Percentiles rank a stretch among this genome's conserved stretches.
Conservation (phyloP, 2,888 invertebrate genomes). For the Sycophila texana region DNA sequence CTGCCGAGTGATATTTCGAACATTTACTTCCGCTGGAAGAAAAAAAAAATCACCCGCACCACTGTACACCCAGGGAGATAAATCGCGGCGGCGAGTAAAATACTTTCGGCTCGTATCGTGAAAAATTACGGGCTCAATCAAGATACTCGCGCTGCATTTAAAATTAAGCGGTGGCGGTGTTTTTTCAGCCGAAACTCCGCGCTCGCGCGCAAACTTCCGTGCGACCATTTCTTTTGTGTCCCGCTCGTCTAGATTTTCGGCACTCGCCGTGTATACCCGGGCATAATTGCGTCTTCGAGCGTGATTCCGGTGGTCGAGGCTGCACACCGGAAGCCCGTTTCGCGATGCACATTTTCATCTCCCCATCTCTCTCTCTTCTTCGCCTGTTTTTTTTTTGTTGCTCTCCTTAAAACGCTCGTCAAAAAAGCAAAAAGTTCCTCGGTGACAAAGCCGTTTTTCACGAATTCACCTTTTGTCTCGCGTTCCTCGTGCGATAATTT, state of each 20-base stretch:
- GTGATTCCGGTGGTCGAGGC: slow-evolving; percentile 42
- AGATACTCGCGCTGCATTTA: slow-evolving; percentile 42
- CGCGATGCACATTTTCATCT: slow-evolving; percentile 44
- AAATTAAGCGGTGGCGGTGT: slow-evolving; percentile 30
- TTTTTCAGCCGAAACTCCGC: slow-evolving; percentile 45
- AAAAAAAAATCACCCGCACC: background rate
- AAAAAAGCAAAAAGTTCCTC: slow-evolving; percentile 13
- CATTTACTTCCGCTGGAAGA: background rate
- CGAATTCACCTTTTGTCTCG: slow-evolving; percentile 30
- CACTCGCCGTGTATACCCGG: background rate
- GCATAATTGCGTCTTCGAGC: slow-evolving; percentile 43
- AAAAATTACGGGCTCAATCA: slow-evolving; percentile 41
- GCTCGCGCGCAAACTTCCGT: slow-evolving; percentile 36
- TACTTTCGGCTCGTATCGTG: slow-evolving; percentile 4
- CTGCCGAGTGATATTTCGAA: background rate
- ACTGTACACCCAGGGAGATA: background rate
- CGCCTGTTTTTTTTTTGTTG: background rate
- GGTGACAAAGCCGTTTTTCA: slow-evolving; percentile 29
- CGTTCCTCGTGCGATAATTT: slow-evolving; percentile 12
- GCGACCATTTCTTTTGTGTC: slow-evolving; percentile 19
- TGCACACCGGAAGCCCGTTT: slow-evolving; percentile 21
- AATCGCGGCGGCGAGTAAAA: background rate
- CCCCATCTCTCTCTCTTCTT: background rate
- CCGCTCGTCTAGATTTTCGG: slow-evolving; percentile 42
- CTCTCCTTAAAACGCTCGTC: slow-evolving; percentile 12